Percentiles rank a stretch among this genome's conserved stretches.
These are phyloP conservation scores for Spizaetus ornatus DNA, from an alignment of 2,113 vertebrate species.

Conservation along the genomic window DNA sequence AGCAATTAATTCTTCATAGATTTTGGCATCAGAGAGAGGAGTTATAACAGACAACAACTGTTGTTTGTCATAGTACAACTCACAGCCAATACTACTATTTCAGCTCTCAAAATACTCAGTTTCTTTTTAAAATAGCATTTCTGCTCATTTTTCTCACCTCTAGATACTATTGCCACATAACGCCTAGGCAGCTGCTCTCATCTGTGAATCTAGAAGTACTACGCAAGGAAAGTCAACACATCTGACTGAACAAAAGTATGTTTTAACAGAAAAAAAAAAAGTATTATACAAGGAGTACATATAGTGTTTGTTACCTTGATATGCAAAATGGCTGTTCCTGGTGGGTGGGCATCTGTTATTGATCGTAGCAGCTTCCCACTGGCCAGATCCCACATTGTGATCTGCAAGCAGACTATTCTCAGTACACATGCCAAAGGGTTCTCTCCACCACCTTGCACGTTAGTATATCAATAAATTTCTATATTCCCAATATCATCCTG, in stretches of 20 bases:
- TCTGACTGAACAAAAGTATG: not conserved
- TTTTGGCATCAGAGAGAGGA: not conserved
- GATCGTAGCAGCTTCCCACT: slow-evolving; percentile 94
- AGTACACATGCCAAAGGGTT: not conserved
- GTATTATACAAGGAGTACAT: not conserved
- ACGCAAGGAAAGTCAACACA: not conserved
- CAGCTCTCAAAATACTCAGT: not conserved
- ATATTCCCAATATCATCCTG: not conserved
- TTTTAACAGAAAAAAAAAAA: not conserved
- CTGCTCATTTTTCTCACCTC: not conserved
- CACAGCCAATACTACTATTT: not conserved
- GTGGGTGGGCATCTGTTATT: slow-evolving; percentile 95
- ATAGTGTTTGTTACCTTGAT: slow-evolving; percentile 82
- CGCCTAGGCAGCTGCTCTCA: not conserved
- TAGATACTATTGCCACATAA: not conserved
- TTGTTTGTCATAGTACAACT: not conserved
- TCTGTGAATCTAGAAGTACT: not conserved
- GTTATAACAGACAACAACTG: not conserved
- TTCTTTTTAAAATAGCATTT: not conserved
- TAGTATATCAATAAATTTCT: not conserved
- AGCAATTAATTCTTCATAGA: not conserved
- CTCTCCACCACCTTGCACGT: accelerated
- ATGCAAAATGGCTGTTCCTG: slow-evolving; percentile 93
- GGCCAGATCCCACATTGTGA: slow-evolving; percentile 99
- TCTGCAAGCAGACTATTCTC: slow-evolving; percentile 75